These are phyloP conservation scores for Actenoides lindsayi DNA, from an alignment of 2,113 vertebrate species.

Conservation along the genomic window DNA sequence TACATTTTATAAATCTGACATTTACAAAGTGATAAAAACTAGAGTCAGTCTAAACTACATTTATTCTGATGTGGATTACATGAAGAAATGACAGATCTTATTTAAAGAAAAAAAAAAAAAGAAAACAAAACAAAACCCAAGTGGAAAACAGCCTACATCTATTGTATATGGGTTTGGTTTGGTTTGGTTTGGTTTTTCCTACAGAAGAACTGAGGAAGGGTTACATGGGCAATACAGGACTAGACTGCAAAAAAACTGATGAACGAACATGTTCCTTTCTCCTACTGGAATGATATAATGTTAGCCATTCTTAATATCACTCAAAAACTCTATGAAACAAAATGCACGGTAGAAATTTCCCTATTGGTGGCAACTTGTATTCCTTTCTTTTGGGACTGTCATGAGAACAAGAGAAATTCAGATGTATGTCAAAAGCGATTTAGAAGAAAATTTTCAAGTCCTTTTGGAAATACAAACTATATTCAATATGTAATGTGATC, in stretches of 20 bases:
- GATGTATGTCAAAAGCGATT: not conserved
- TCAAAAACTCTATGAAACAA: not conserved
- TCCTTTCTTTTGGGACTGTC: not conserved
- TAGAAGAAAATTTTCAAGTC: not conserved
- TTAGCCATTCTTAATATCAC: not conserved
- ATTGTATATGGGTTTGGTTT: no score
- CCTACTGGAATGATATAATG: not conserved
- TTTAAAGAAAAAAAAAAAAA: not conserved
- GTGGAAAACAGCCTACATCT: not conserved
- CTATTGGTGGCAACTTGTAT: not conserved
- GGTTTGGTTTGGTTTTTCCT: not conserved
- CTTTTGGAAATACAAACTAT: not conserved
- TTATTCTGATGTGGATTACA: not conserved
- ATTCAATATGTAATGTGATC: not conserved
- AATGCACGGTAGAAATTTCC: not conserved
- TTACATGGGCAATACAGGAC: not conserved
- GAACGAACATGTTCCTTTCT: not conserved
- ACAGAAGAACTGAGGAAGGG: not conserved
- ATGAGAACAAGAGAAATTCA: not conserved
- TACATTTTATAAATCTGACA: conserved; percentile 33
- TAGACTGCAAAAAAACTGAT: not conserved
- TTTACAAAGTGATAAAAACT: conserved; percentile 17
- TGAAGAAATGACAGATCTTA: not conserved
- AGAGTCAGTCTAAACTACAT: not conserved
- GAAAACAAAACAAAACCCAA: not conserved